Percentiles rank a stretch among this genome's conserved stretches.
Evolutionary conservation across 2,797 vertebrate species (phyloP).

Genomic region (Podarcis siculus): DNA sequence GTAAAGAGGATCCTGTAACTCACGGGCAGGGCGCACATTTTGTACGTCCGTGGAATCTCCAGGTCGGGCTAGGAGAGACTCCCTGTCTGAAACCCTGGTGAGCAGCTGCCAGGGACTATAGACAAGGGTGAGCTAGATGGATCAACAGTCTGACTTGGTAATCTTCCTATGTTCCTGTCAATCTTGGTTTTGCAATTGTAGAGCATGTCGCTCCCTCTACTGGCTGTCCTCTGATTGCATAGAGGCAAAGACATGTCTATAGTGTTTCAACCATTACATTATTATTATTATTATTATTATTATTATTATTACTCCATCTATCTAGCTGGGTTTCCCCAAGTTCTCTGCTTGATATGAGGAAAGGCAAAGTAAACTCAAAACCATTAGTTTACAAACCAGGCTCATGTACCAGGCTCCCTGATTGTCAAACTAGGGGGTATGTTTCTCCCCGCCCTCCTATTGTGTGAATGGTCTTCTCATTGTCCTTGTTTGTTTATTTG

Average conservation of each 20-base stretch:
- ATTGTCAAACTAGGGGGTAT: neutral
- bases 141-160: neutral
- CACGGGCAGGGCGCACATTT: neutral
- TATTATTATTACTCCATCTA: too few relatives aligned
- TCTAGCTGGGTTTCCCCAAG: too few relatives aligned
- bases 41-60: neutral
- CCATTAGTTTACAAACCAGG: neutral
- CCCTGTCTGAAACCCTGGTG: too few relatives aligned
- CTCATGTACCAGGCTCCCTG: too few relatives aligned
- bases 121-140: neutral
- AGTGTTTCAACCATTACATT: conserved; percentile 1
- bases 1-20: neutral
- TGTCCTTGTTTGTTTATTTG: neutral
- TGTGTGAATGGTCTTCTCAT: neutral
- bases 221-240: neutral
- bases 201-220: conserved; percentile 54
- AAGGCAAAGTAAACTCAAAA: neutral
- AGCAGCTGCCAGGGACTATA: too few relatives aligned
- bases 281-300: too few relatives aligned
- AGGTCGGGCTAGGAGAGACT: neutral
- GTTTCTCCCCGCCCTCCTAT: neutral
- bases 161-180: neutral
- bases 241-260: neutral
- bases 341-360: neutral
- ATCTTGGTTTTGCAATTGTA: neutral